phyloP scores from a whole-genome alignment of 2,888 invertebrate genomes.

The Dexiosoma caninum region DNA sequence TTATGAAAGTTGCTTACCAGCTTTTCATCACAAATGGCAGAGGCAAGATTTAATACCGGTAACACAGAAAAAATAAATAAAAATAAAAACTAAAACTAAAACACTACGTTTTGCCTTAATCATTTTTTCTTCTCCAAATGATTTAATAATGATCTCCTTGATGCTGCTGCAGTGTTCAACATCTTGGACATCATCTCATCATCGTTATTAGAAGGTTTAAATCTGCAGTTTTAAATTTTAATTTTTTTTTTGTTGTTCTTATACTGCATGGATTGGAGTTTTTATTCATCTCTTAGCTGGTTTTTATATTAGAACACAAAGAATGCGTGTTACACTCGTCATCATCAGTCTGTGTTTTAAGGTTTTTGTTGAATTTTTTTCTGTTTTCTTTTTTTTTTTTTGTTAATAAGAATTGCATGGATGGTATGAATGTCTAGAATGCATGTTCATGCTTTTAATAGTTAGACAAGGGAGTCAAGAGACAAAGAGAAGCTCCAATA shows the following conservation, averaged over 20 bases:
- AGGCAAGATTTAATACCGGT: background rate
- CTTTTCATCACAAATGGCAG: conserved; percentile 26
- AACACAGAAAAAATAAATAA: background rate
- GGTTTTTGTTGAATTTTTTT: background rate
- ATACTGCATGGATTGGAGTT: conserved; percentile 22
- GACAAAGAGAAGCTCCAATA: background rate
- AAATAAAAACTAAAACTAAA: conserved; percentile 8
- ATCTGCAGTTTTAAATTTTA: background rate
- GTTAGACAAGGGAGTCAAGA: background rate
- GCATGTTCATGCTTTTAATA: conserved; percentile 36
- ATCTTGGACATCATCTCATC: conserved; percentile 44
- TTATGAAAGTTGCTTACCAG: conserved; percentile 41
- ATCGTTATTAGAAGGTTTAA: conserved; percentile 38
- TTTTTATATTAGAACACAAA: conserved; percentile 33
- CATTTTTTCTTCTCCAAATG: conserved; percentile 51
- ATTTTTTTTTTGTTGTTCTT: background rate
- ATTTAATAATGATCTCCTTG: conserved; percentile 58
- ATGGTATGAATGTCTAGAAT: background rate
- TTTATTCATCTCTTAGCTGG: conserved; percentile 25
- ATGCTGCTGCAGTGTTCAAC: conserved; percentile 30
- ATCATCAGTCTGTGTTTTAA: conserved; percentile 19
- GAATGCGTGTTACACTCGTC: conserved; percentile 58
- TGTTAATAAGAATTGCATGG: conserved; percentile 17
- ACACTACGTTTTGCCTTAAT: conserved; percentile 37
- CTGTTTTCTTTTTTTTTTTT: background rate